Evolutionary conservation across 2,888 invertebrate genomes (phyloP).

Genomic region (Clusia tigrina): DNA sequence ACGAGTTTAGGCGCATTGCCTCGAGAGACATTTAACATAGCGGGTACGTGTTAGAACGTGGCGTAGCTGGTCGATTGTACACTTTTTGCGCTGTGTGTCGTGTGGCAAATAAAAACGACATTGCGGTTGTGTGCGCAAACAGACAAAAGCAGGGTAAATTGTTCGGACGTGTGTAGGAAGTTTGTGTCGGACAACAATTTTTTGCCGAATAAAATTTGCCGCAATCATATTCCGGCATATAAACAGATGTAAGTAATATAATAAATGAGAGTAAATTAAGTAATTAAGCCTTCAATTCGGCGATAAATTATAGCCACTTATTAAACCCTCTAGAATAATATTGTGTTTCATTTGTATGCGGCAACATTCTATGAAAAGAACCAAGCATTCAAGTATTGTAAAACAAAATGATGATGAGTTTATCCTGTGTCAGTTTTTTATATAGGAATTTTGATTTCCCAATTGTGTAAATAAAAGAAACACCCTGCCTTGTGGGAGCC

Average conservation of each 20-base stretch:
- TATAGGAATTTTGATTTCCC: too few relatives aligned
- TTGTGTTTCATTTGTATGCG: too few relatives aligned
- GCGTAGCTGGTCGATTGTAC: neutral
- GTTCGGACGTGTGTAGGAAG: constrained; percentile 47
- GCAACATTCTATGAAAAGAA: too few relatives aligned
- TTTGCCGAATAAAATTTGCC: constrained; percentile 12
- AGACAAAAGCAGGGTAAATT: constrained; percentile 55
- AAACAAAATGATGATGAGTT: too few relatives aligned
- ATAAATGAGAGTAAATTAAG: neutral
- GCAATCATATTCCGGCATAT: neutral
- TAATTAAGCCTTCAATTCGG: neutral
- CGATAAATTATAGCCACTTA: too few relatives aligned
- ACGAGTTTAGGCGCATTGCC: constrained; percentile 41
- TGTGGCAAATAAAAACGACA: constrained; percentile 37
- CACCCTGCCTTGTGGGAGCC: too few relatives aligned
- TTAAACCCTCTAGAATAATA: too few relatives aligned
- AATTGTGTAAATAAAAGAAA: too few relatives aligned
- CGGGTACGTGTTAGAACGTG: constrained; percentile 48
- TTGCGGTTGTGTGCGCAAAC: constrained; percentile 50
- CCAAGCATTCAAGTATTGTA: too few relatives aligned
- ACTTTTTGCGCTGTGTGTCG: neutral
- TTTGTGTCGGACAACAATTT: too few relatives aligned
- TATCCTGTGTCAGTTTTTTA: too few relatives aligned
- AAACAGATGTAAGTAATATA: neutral
- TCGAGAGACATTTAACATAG: constrained; percentile 57